Percentiles rank a stretch among this genome's conserved stretches.
phyloP scores from a whole-genome alignment of 2,113 vertebrate genomes.

The Poeciliopsis prolifica region DNA sequence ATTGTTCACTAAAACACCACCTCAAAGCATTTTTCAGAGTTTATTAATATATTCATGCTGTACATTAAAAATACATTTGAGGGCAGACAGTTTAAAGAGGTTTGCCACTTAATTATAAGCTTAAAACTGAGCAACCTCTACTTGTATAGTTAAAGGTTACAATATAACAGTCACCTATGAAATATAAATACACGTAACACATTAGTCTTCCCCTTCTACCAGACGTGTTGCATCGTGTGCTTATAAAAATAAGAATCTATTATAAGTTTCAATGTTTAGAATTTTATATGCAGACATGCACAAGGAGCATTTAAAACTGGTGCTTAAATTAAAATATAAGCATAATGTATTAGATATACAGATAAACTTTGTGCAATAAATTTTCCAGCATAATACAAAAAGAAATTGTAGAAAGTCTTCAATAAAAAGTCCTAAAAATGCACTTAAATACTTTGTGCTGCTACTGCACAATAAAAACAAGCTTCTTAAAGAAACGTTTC shows the following conservation, averaged over 20 bases:
- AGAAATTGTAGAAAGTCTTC: neutral
- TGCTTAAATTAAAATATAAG: neutral
- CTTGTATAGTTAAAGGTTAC: neutral
- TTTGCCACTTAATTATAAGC: neutral
- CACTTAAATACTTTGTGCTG: neutral
- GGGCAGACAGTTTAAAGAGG: constrained; percentile 10
- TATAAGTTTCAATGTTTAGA: neutral
- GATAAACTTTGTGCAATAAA: neutral
- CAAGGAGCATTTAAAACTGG: neutral
- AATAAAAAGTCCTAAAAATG: neutral
- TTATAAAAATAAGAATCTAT: neutral
- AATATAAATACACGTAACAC: constrained; percentile 45
- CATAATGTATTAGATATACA: neutral
- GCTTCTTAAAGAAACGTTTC: neutral
- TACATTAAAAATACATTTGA: constrained; percentile 29
- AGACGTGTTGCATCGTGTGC: neutral
- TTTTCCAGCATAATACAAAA: neutral
- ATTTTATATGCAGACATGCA: neutral
- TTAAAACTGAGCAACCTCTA: constrained; percentile 2
- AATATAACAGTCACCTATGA: neutral
- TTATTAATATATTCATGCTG: constrained; percentile 31
- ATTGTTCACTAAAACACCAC: neutral
- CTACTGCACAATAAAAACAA: neutral
- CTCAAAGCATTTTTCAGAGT: neutral
- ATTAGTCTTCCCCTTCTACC: neutral